Evolutionary conservation across 2,797 vertebrate species (phyloP).

Genomic region (Typhlichthys subterraneus): DNA sequence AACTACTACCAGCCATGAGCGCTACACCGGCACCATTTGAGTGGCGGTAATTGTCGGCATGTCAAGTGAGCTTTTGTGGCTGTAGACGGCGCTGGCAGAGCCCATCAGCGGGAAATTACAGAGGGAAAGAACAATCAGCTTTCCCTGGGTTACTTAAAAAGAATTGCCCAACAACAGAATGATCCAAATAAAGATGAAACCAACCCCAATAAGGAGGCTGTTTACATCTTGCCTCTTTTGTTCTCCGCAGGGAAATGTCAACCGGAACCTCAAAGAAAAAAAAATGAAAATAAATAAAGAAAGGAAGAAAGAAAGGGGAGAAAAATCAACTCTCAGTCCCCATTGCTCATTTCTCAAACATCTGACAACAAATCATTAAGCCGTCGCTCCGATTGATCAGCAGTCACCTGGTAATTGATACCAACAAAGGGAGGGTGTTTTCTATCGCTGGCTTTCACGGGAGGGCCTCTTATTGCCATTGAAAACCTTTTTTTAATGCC

Average conservation of each 20-base stretch:
- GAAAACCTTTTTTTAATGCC: conserved; percentile 49
- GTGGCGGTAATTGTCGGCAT: conserved; percentile 76
- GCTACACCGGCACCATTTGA: conserved; percentile 66
- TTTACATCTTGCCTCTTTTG: conserved; percentile 58
- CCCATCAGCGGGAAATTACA: conserved; percentile 79
- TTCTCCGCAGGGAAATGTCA: conserved; percentile 61
- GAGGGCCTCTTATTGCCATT: conserved; percentile 33
- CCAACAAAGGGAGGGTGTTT: conserved; percentile 75
- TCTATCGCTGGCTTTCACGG: conserved; percentile 50
- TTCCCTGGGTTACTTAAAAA: conserved; percentile 73
- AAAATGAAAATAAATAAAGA: conserved; percentile 29
- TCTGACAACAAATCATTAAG: conserved; percentile 93
- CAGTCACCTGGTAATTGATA: conserved; percentile 96
- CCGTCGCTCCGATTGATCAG: conserved; percentile 91
- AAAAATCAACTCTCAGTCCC: conserved; percentile 58
- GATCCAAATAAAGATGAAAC: conserved; percentile 63
- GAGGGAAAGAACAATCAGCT: conserved; percentile 72
- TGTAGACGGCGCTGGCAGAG: conserved; percentile 67
- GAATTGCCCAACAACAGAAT: conserved; percentile 59
- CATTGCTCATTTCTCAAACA: conserved; percentile 79
- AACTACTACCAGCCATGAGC: conserved; percentile 11
- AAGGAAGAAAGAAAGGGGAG: conserved; percentile 13
- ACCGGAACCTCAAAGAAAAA: conserved; percentile 37
- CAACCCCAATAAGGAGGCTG: conserved; percentile 53
- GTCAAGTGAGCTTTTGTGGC: conserved; percentile 74